Percentiles rank a stretch among this genome's conserved stretches.
These are phyloP conservation scores for Drosophila nebulosa DNA, from an alignment of 1,140 invertebrate species.

Conservation along the genomic window DNA sequence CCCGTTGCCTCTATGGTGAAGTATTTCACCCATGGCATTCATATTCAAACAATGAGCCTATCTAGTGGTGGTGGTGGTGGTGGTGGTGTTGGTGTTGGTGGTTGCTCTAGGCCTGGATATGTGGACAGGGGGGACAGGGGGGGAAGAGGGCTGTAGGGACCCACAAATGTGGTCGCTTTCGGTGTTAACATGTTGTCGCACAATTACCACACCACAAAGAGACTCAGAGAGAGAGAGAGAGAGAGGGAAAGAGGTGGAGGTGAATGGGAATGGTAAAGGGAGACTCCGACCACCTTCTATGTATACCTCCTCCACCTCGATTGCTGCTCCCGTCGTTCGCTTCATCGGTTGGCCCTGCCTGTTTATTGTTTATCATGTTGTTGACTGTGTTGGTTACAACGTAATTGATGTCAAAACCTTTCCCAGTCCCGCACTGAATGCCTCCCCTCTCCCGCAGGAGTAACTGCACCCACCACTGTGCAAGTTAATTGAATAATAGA, in stretches of 20 bases:
- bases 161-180: conserved; percentile 50
- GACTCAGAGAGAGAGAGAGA: not conserved
- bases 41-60: conserved; percentile 41
- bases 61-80: conserved; percentile 12
- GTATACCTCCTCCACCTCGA: not conserved
- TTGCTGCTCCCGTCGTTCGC: not conserved
- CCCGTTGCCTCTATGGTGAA: not conserved
- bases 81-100: no score
- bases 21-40: not conserved
- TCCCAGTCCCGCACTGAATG: conserved; percentile 11
- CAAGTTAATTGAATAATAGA: conserved; percentile 74
- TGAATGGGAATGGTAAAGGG: not conserved
- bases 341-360: not conserved
- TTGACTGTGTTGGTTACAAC: conserved; percentile 53
- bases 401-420: conserved; percentile 45
- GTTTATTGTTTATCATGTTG: conserved; percentile 43
- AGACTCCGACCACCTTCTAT: not conserved
- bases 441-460: not conserved
- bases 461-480: conserved; percentile 46
- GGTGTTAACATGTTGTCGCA: conserved; percentile 73
- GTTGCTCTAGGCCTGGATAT: no score
- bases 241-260: not conserved
- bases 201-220: conserved; percentile 67
- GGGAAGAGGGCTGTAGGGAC: not conserved
- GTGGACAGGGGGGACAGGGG: no score